These are phyloP conservation scores for Leptinotarsa tumamoca DNA, from an alignment of 2,888 invertebrate genomes.

Conservation along the genomic window DNA sequence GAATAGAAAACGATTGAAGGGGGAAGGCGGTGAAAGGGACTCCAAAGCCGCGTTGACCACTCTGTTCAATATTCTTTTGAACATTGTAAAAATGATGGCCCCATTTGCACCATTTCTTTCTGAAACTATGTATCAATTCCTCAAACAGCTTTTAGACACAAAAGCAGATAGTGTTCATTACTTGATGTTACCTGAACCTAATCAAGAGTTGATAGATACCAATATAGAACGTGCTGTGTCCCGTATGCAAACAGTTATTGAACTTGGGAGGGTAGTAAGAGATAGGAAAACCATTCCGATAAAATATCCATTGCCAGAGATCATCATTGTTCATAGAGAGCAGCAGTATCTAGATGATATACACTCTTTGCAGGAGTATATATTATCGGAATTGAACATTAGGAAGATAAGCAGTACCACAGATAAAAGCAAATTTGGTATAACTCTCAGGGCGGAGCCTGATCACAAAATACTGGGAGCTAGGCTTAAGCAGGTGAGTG, in stretches of 20 bases:
- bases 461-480: constrained; percentile 93
- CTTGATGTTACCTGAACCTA: constrained; percentile 86
- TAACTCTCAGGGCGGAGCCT: constrained; percentile 91
- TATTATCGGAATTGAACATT: constrained; percentile 94
- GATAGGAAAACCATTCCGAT: constrained; percentile 94
- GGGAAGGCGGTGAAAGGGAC: constrained; percentile 85
- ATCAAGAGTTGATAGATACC: constrained; percentile 78
- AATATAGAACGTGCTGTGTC: constrained; percentile 91
- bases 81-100: constrained; percentile 93
- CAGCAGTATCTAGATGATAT: constrained; percentile 77
- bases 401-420: constrained; percentile 84
- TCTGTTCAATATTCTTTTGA: constrained; percentile 87
- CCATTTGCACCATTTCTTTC: constrained; percentile 97
- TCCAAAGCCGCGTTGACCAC: constrained; percentile 88
- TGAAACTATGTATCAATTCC: constrained; percentile 93
- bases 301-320: constrained; percentile 96
- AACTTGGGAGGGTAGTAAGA: constrained; percentile 90
- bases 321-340: constrained; percentile 94
- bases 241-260: constrained; percentile 95
- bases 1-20: constrained; percentile 95
- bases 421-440: constrained; percentile 89
- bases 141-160: constrained; percentile 75
- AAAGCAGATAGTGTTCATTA: constrained; percentile 88
- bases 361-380: constrained; percentile 82
- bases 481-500: constrained; percentile 77